phyloP scores from a whole-genome alignment of 2,888 invertebrate genomes.

The Drosophila mulleri region DNA sequence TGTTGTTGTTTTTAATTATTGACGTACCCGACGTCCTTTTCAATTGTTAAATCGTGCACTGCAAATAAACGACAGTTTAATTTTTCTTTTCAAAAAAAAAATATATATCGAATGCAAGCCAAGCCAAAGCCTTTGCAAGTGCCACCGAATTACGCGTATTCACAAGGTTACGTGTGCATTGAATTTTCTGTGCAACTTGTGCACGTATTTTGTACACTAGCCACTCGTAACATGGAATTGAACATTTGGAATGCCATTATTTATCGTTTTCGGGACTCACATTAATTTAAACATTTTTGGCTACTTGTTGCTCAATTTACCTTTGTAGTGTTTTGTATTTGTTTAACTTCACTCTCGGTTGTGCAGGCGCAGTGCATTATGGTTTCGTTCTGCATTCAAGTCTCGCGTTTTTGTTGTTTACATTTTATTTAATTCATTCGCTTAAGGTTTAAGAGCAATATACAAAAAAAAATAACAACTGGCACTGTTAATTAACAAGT shows the following conservation, averaged over 20 bases:
- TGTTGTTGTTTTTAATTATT: constrained; percentile 19
- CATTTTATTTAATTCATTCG: constrained; percentile 49
- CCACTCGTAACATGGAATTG: background rate
- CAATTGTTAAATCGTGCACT: constrained; percentile 27
- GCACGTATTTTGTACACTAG: background rate
- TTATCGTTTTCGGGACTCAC: constrained; percentile 29
- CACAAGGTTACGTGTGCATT: constrained; percentile 85
- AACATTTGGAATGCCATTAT: constrained; percentile 17
- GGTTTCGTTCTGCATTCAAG: constrained; percentile 30
- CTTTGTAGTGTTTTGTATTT: constrained; percentile 79
- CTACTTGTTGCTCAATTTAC: constrained; percentile 74
- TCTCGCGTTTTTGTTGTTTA: constrained; percentile 51
- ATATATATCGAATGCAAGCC: constrained; percentile 26
- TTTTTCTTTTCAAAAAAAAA: constrained; percentile 10
- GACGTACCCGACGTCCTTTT: constrained; percentile 74
- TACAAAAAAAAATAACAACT: constrained; percentile 75
- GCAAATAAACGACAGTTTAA: constrained; percentile 35
- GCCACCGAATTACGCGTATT: constrained; percentile 84
- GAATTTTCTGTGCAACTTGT: constrained; percentile 16
- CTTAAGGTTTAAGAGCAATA: constrained; percentile 17
- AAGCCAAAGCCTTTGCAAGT: constrained; percentile 51
- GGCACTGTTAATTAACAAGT: constrained; percentile 74
- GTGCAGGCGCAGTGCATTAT: constrained; percentile 50
- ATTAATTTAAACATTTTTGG: constrained; percentile 38
- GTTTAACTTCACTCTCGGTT: constrained; percentile 70